Percentiles rank a stretch among this genome's conserved stretches.
These are phyloP conservation scores for Drosophila hydei DNA, from an alignment of 1,140 invertebrate genomes.

Conservation along the genomic window DNA sequence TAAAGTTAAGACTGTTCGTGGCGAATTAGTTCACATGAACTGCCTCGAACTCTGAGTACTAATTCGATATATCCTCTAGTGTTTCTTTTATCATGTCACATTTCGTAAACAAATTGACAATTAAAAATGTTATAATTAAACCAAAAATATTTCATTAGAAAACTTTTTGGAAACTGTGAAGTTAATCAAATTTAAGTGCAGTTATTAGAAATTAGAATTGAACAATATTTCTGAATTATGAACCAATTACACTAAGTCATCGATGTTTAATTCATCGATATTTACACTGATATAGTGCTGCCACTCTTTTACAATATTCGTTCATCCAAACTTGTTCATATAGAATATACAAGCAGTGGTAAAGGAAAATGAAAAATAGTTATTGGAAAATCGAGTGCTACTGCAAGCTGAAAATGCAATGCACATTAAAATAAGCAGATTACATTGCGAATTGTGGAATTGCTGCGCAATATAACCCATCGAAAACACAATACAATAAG, in stretches of 20 bases:
- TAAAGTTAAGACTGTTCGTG: background rate
- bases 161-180: too few species aligned
- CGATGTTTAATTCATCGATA: slow-evolving; percentile 17
- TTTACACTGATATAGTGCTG: background rate
- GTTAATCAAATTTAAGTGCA: background rate
- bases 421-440: slow-evolving; percentile 40
- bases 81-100: background rate
- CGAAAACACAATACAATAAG: slow-evolving; percentile 24
- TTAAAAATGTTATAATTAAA: too few species aligned
- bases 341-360: slow-evolving; percentile 19
- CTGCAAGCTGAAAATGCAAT: slow-evolving; percentile 47
- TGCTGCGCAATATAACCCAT: slow-evolving; percentile 37
- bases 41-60: background rate
- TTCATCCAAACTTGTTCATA: slow-evolving; percentile 15
- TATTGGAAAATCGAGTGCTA: slow-evolving; percentile 61
- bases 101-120: too few species aligned
- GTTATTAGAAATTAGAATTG: background rate
- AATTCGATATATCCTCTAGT: slow-evolving; percentile 3
- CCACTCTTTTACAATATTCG: slow-evolving; percentile 4
- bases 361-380: slow-evolving; percentile 58
- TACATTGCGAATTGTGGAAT: slow-evolving; percentile 33
- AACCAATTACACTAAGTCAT: background rate
- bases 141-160: too few species aligned
- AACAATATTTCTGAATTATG: background rate
- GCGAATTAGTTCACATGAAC: slow-evolving; percentile 7